These are phyloP conservation scores for Pteropus rufus DNA, from an alignment of 2,797 vertebrate species.

Conservation along the genomic window DNA sequence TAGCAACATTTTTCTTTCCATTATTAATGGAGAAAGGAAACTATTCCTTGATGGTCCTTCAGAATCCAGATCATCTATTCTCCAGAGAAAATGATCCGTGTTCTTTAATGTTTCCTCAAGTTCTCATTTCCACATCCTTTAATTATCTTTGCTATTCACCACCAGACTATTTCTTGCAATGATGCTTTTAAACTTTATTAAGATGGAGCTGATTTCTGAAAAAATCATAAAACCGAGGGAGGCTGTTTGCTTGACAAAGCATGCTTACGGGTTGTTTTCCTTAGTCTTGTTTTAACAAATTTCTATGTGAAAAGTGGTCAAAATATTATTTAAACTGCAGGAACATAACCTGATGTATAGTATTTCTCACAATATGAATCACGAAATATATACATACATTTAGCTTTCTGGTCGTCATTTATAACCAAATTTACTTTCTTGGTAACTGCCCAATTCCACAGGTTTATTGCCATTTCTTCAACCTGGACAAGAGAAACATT, in stretches of 20 bases:
- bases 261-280: neutral
- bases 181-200: constrained; percentile 5
- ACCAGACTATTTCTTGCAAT: constrained; percentile 2
- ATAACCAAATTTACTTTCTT: constrained; percentile 82
- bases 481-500: constrained; percentile 80
- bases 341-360: neutral
- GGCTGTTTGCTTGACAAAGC: constrained; percentile 20
- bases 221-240: constrained; percentile 15
- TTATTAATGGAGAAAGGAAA: constrained; percentile 3
- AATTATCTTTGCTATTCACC: neutral
- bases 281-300: constrained; percentile 39
- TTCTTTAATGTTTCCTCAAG: constrained; percentile 32
- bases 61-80: neutral
- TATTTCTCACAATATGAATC: neutral
- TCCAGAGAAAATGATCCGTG: neutral
- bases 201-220: neutral
- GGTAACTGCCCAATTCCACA: constrained; percentile 95
- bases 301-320: constrained; percentile 5
- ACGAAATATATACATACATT: constrained; percentile 80
- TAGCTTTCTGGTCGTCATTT: constrained; percentile 87
- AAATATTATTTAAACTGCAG: constrained; percentile 46
- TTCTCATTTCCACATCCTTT: constrained; percentile 15
- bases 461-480: constrained; percentile 89
- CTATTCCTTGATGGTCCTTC: constrained; percentile 5
- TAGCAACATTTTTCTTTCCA: neutral